Evolutionary conservation across 64 coral and sea anemone genomes (phyloP).

Genomic region (Montipora cactus): DNA sequence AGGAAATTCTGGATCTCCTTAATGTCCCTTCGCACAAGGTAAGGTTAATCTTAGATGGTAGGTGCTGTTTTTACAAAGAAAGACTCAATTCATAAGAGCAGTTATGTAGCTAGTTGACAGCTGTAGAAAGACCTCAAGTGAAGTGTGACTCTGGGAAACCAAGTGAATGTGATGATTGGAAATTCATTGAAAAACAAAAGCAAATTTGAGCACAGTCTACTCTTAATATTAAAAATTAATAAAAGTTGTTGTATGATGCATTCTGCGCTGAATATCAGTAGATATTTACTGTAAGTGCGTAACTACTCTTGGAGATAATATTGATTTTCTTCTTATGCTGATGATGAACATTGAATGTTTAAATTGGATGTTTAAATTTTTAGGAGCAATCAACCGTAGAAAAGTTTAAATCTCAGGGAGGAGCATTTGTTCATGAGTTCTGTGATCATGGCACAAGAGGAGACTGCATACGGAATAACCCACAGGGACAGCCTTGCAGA

Average conservation of each 20-base stretch:
- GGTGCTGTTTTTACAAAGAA: background rate
- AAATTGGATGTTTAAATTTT: background rate
- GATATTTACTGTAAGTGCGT: no score
- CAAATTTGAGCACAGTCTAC: no score
- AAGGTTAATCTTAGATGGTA: background rate
- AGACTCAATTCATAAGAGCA: background rate
- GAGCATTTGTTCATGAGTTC: conserved; percentile 98
- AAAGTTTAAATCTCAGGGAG: conserved; percentile 98
- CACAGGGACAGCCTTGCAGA: conserved; percentile 71
- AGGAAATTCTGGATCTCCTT: conserved; percentile 94
- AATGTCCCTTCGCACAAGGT: conserved; percentile 98
- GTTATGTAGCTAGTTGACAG: no score
- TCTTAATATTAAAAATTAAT: no score
- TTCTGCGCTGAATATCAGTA: no score
- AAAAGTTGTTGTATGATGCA: no score
- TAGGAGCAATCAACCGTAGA: conserved; percentile 94
- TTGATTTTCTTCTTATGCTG: background rate
- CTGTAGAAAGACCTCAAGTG: no score
- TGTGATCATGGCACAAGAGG: conserved; percentile 97
- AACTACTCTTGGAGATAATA: background rate
- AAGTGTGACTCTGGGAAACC: no score
- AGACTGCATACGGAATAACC: conserved; percentile 88
- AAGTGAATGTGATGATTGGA: no score
- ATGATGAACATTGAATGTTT: background rate
- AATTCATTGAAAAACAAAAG: no score